phyloP scores from a whole-genome alignment of 2,888 invertebrate genomes.

The Troides helena region DNA sequence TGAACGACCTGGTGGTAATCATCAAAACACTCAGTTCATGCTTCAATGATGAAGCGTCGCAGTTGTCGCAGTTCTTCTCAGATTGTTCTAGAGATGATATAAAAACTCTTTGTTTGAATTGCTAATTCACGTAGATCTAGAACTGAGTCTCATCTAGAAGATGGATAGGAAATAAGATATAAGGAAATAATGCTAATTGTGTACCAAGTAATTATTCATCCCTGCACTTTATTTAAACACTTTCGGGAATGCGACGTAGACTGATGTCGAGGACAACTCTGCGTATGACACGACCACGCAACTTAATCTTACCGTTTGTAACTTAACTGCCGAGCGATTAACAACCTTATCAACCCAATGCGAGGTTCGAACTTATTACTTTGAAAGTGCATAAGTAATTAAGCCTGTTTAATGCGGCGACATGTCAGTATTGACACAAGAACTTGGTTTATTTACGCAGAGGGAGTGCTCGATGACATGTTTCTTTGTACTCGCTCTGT shows the following conservation, averaged over 20 bases:
- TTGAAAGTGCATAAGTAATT: slow-evolving; percentile 7
- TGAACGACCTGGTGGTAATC: no score
- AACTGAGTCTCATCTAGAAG: no score
- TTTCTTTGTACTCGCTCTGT: slow-evolving; percentile 44
- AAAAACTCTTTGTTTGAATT: no score
- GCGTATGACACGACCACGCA: slow-evolving; percentile 40
- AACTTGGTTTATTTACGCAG: slow-evolving; percentile 63
- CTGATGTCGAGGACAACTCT: slow-evolving; percentile 73
- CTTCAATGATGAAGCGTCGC: no score
- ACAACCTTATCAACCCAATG: slow-evolving; percentile 4
- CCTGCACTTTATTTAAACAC: slow-evolving; percentile 25
- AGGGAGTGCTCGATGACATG: slow-evolving; percentile 52
- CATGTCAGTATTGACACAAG: slow-evolving; percentile 69
- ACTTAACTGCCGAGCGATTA: slow-evolving; percentile 14
- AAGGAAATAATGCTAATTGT: slow-evolving; percentile 2
- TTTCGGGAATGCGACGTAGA: slow-evolving; percentile 65
- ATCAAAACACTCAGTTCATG: no score
- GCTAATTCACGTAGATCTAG: no score
- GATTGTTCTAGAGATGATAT: no score
- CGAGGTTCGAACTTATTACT: slow-evolving; percentile 10
- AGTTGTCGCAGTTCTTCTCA: no score
- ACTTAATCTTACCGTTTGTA: slow-evolving; percentile 23
- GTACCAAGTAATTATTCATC: slow-evolving; percentile 24
- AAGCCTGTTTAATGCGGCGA: slow-evolving; percentile 43
- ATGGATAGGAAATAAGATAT: no score